Conservation (phyloP, 1,140 invertebrate species). For the Nephila pilipes region DNA sequence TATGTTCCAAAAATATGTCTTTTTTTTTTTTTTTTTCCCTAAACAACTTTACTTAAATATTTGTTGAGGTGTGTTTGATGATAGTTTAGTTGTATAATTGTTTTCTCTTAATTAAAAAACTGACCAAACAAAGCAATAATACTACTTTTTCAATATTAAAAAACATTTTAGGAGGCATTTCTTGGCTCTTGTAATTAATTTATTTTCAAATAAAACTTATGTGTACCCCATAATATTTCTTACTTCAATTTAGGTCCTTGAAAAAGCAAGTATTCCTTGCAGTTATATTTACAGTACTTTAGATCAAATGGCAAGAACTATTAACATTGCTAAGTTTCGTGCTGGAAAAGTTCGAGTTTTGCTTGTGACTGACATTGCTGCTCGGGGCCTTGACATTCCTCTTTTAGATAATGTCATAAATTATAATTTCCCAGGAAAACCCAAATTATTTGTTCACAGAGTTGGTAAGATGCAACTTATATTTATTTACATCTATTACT, state of each 20-base stretch:
- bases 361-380: slow-evolving; percentile 98
- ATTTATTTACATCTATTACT: slow-evolving; percentile 10
- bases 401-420: slow-evolving; percentile 98
- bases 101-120: too few species aligned
- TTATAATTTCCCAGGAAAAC: slow-evolving; percentile 97
- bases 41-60: too few species aligned
- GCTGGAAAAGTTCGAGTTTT: slow-evolving; percentile 87
- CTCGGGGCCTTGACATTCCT: slow-evolving; percentile 98
- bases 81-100: too few species aligned
- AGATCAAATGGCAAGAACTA: slow-evolving; percentile 97
- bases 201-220: too few species aligned
- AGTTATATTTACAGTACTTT: slow-evolving; percentile 97
- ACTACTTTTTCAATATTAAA: too few species aligned
- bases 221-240: slow-evolving; percentile 23
- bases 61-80: too few species aligned
- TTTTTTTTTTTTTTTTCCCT: too few species aligned
- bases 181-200: too few species aligned
- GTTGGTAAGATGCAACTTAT: slow-evolving; percentile 89
- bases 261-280: slow-evolving; percentile 89
- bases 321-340: slow-evolving; percentile 95
- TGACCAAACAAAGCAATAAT: too few species aligned
- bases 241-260: slow-evolving; percentile 87
- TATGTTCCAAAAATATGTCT: too few species aligned
- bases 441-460: slow-evolving; percentile 98
- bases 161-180: too few species aligned